A percentile compares a stretch with the other conserved stretches of the same genome.
Evolutionary conservation across 2,113 vertebrate genomes (phyloP).

Genomic region (Daphoenositta chrysoptera): DNA sequence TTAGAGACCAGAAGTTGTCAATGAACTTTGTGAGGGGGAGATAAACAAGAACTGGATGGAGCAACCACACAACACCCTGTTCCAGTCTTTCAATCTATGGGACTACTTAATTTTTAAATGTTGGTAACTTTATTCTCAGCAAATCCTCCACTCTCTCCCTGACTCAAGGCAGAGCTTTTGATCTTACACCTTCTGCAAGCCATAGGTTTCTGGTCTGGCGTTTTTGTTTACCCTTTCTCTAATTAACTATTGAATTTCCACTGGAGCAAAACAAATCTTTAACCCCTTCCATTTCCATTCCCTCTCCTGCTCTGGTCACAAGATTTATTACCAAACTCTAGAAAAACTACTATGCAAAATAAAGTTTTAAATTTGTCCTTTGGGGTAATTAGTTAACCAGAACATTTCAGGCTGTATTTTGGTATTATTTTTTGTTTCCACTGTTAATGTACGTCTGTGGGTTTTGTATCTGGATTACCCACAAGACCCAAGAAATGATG

Average conservation of each 20-base stretch:
- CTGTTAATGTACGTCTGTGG: fast-evolving
- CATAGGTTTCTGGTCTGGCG: background rate
- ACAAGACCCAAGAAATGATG: background rate
- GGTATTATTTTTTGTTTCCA: background rate
- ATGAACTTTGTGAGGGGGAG: background rate
- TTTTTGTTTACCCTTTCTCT: background rate
- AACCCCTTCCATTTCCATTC: background rate
- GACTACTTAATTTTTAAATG: background rate
- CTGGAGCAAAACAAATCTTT: background rate
- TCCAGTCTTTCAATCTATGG: background rate
- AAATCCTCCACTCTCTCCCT: background rate
- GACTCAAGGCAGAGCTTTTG: background rate
- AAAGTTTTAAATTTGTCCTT: background rate
- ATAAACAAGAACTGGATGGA: background rate
- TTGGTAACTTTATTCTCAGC: background rate
- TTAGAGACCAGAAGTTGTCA: background rate
- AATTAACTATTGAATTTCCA: background rate
- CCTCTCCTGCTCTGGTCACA: background rate
- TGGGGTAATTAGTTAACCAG: background rate
- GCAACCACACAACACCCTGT: background rate
- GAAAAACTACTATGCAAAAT: background rate
- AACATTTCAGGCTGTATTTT: background rate
- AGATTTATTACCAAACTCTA: background rate
- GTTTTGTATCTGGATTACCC: background rate
- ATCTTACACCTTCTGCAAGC: background rate